phyloP scores from a whole-genome alignment of 2,113 vertebrate species.

The Tachysurus vachellii region DNA sequence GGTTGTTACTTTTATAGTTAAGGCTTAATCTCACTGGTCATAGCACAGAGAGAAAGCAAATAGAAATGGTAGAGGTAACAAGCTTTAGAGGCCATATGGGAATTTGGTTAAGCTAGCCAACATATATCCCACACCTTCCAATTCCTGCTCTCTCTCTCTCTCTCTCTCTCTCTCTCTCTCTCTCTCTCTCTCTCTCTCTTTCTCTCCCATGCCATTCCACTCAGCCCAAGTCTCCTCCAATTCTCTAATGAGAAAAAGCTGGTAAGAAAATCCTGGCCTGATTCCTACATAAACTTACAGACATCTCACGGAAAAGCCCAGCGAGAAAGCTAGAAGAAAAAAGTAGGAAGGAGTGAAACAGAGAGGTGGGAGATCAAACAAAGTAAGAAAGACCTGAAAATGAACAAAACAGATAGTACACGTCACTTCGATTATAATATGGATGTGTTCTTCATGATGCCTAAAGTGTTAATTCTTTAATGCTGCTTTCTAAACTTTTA shows the following conservation, averaged over 20 bases:
- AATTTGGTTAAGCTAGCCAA: slow-evolving; percentile 48
- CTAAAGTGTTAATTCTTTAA: background rate
- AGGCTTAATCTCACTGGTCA: slow-evolving; percentile 58
- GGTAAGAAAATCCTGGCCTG: slow-evolving; percentile 81
- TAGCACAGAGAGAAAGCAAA: slow-evolving; percentile 45
- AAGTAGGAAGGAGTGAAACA: slow-evolving; percentile 47
- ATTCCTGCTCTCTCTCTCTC: slow-evolving; percentile 27
- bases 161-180: slow-evolving; percentile 38
- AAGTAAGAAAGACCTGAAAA: background rate
- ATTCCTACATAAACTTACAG: slow-evolving; percentile 92
- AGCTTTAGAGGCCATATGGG: slow-evolving; percentile 51
- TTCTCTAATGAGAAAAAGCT: slow-evolving; percentile 88
- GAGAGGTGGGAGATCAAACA: slow-evolving; percentile 32
- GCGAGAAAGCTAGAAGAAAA: slow-evolving; percentile 60
- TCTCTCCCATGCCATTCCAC: slow-evolving; percentile 79
- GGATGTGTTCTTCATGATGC: background rate
- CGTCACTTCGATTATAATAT: background rate
- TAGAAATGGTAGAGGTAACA: slow-evolving; percentile 48
- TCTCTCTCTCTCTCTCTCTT: slow-evolving; percentile 25
- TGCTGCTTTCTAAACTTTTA: background rate
- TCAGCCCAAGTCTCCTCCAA: slow-evolving; percentile 63
- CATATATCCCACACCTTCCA: slow-evolving; percentile 49
- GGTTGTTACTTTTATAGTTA: background rate
- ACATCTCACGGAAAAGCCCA: slow-evolving; percentile 83
- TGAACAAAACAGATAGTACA: too few species aligned